Conservation (phyloP, 2,113 vertebrate genomes). For the Struthio camelus region DNA sequence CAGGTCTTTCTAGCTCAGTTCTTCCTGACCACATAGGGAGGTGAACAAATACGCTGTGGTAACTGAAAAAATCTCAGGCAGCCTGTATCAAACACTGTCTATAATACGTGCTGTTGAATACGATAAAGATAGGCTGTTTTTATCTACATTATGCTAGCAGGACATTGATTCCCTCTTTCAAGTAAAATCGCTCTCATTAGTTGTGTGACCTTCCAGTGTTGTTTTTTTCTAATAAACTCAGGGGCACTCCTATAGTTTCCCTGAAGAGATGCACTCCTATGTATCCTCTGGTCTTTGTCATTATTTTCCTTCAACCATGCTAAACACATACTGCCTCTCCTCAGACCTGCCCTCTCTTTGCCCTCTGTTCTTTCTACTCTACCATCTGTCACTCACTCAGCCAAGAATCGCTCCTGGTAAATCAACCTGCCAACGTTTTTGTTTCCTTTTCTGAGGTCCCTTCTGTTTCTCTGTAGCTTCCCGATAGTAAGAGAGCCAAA, state of each 20-base stretch:
- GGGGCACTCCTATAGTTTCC: too few relatives aligned
- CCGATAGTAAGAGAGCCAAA: background rate
- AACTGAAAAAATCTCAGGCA: background rate
- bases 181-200: background rate
- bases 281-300: background rate
- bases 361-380: conserved; percentile 20
- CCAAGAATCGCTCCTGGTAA: conserved; percentile 33
- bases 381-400: conserved; percentile 48
- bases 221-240: background rate
- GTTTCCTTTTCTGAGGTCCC: conserved; percentile 32
- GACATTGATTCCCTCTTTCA: background rate
- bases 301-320: background rate
- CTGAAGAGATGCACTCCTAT: background rate
- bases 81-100: background rate
- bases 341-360: conserved; percentile 20
- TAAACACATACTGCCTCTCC: background rate
- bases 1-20: background rate
- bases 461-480: conserved; percentile 32
- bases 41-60: background rate
- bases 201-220: background rate
- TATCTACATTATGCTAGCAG: background rate
- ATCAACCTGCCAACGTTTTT: conserved; percentile 40
- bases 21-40: background rate
- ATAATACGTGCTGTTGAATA: background rate
- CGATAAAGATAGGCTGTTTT: background rate